These are phyloP conservation scores for Synanceia verrucosa DNA, from an alignment of 2,797 vertebrate genomes.

Conservation along the genomic window DNA sequence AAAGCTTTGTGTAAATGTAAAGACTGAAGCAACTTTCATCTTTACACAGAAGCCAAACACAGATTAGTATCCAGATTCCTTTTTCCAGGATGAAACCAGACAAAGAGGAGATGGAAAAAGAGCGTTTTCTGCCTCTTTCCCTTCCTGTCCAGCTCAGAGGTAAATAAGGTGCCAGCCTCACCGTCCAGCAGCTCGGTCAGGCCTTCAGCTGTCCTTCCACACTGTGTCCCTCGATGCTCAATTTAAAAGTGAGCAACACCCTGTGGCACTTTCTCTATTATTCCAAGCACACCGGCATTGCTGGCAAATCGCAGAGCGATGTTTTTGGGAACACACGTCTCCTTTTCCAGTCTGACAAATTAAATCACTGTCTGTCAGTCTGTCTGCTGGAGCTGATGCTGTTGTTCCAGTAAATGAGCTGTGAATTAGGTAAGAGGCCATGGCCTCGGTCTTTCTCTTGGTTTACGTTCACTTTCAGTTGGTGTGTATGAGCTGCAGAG, in stretches of 20 bases:
- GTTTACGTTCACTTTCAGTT: neutral
- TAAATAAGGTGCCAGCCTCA: conserved; percentile 42
- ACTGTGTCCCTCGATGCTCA: conserved; percentile 36
- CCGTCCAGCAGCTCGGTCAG: conserved; percentile 7
- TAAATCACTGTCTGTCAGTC: conserved; percentile 39
- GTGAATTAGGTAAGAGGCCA: conserved; percentile 20
- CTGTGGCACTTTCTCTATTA: conserved; percentile 28
- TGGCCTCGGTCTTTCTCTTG: neutral
- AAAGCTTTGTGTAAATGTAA: neutral
- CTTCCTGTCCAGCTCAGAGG: conserved; percentile 22
- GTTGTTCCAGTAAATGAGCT: conserved; percentile 35
- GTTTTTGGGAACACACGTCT: conserved; percentile 31
- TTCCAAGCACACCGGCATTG: conserved; percentile 24
- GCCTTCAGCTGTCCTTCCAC: conserved; percentile 3
- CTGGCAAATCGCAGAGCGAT: conserved; percentile 23
- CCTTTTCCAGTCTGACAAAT: conserved; percentile 36
- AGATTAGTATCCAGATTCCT: conserved; percentile 9
- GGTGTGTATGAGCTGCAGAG: neutral
- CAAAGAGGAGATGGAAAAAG: conserved; percentile 13
- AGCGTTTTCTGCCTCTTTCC: neutral
- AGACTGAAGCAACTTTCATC: neutral
- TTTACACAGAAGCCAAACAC: conserved; percentile 17
- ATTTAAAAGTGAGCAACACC: conserved; percentile 38
- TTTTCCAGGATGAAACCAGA: neutral
- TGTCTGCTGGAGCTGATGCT: conserved; percentile 27